phyloP scores from a whole-genome alignment of 2,113 vertebrate species.

The Burhinus oedicnemus region DNA sequence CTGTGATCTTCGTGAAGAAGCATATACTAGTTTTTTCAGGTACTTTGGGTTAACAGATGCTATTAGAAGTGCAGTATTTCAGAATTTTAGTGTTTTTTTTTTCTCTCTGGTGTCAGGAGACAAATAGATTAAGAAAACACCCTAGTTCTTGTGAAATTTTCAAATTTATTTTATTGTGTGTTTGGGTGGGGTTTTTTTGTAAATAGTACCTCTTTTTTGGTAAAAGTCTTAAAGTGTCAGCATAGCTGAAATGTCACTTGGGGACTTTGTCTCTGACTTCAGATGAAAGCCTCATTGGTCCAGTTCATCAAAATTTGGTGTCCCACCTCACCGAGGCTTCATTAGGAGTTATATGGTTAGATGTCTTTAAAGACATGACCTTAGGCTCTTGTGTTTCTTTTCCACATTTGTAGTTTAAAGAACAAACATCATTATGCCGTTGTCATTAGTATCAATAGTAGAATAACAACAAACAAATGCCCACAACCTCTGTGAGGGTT shows the following conservation, averaged over 20 bases:
- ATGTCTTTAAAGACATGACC: not conserved
- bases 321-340: not conserved
- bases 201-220: not conserved
- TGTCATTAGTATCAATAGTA: not conserved
- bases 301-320: not conserved
- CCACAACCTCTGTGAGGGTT: not conserved
- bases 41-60: not conserved
- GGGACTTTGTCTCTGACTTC: not conserved
- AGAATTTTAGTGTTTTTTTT: not conserved
- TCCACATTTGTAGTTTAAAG: not conserved
- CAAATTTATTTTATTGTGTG: not conserved
- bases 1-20: not conserved
- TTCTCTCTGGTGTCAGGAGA: not conserved
- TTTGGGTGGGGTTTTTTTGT: not conserved
- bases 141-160: not conserved
- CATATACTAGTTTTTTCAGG: not conserved
- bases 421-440: not conserved
- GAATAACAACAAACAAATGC: not conserved
- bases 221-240: not conserved
- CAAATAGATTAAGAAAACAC: not conserved
- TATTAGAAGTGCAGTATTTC: not conserved
- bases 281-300: not conserved
- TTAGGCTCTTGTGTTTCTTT: not conserved
- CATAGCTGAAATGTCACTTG: not conserved
- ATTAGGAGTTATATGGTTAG: not conserved